Conservation (phyloP, 2,797 vertebrate genomes). For the Pangasius macronema region DNA sequence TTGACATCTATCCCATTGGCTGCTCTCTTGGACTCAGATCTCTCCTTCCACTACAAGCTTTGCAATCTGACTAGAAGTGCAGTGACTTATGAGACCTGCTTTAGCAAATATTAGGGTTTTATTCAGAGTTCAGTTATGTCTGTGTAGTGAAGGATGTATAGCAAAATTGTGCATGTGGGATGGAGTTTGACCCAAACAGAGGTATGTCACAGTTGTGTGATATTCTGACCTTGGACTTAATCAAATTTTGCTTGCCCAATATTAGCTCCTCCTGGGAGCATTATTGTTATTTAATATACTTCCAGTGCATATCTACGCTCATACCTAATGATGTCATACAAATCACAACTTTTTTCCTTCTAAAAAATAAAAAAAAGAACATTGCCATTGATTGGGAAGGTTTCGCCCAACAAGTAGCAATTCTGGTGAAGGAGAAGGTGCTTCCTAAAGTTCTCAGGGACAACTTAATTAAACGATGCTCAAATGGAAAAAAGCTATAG, state of each 20-base stretch:
- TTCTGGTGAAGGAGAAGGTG: neutral
- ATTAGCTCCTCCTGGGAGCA: neutral
- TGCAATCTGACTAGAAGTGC: slow-evolving; percentile 44
- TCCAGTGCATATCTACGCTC: neutral
- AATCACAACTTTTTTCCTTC: neutral
- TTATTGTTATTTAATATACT: neutral
- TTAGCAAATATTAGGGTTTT: neutral
- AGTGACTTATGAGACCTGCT: slow-evolving; percentile 22
- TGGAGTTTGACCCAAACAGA: neutral
- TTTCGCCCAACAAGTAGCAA: neutral
- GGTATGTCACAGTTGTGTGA: neutral
- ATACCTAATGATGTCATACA: neutral
- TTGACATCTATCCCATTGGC: slow-evolving; percentile 42
- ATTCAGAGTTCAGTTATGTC: neutral
- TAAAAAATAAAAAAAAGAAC: neutral
- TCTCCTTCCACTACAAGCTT: slow-evolving; percentile 21
- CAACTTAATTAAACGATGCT: neutral
- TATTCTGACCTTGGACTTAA: neutral
- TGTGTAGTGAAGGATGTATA: neutral
- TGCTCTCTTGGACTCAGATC: slow-evolving; percentile 25
- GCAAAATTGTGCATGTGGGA: neutral
- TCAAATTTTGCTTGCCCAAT: neutral
- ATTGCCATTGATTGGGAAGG: neutral
- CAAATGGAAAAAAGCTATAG: neutral
- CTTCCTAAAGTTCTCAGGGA: neutral